Evolutionary conservation across 2,888 invertebrate genomes (phyloP), one percentile per base, ranked within the genome.

Genomic region (Carpatolechia fugitivella): DNA sequence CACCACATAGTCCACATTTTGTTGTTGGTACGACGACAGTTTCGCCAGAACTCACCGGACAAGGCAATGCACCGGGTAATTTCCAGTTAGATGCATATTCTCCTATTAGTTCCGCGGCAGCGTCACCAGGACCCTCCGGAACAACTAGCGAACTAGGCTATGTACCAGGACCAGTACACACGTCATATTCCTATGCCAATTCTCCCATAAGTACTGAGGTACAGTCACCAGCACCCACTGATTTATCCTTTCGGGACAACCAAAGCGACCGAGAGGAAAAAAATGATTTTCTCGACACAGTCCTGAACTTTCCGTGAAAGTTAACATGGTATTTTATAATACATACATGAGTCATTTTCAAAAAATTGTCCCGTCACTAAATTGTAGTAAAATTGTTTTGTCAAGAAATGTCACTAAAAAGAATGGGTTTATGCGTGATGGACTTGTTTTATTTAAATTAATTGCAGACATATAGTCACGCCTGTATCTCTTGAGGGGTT

Each of bases 191-290:
- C 10, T 14, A 54, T 40, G 8, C 36, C 16, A 44, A 38, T 24
- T 54, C 54, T 54, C 48, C 49, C 7, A 54, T 41, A 13, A 49
- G 41, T 54, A 16, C 54, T 24, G 49, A 36, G 20, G 40, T 36
- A 48, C 30, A 3, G 35, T 49, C 49, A 54, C 54, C 49, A 54
- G 54, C 6, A 49, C 54, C 54, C 38, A 54, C 48, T 30, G 54
- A 54, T 49, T 54, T 54, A 40, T 54, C 49, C 33, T 2, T 52
- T 41, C 52, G 20, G 44, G 44, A 4, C 38, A 51, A 50, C 50
- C 36, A 50, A 50, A 50, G 14, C 38, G 40, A 30, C 51, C 51
- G 30, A 51, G 51, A 51, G 51, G 51, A 51, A 51, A 6, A 24
- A 24, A 24, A 24, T 24, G 6, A 24, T 24, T 24, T 24, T 24